These are phyloP conservation scores for Calliopum simillimum DNA, from an alignment of 2,888 invertebrate genomes.

Conservation along the genomic window DNA sequence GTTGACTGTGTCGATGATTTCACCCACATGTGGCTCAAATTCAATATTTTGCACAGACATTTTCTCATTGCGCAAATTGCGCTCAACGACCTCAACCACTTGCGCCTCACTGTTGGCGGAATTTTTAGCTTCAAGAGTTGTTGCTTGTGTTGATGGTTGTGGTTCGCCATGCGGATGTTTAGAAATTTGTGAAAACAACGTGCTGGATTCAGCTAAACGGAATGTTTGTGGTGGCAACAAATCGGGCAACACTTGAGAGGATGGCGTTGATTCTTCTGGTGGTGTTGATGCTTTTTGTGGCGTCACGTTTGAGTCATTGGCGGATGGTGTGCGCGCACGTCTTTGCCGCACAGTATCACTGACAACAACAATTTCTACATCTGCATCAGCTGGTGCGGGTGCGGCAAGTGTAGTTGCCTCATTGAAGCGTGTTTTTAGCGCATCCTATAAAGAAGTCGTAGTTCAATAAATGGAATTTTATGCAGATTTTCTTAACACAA, in stretches of 20 bases:
- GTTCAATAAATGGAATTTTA: neutral
- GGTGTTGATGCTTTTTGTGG: constrained; percentile 27
- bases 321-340: constrained; percentile 64
- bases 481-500: neutral
- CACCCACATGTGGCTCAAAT: constrained; percentile 62
- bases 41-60: constrained; percentile 68
- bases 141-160: constrained; percentile 3
- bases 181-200: constrained; percentile 77
- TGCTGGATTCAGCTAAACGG: constrained; percentile 75
- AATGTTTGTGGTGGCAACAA: constrained; percentile 73
- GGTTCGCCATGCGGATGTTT: constrained; percentile 63
- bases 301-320: constrained; percentile 50
- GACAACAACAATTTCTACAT: constrained; percentile 72
- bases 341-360: constrained; percentile 75
- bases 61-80: constrained; percentile 76
- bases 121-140: constrained; percentile 28
- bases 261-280: constrained; percentile 40
- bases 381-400: constrained; percentile 49
- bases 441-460: constrained; percentile 51
- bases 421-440: constrained; percentile 54
- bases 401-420: constrained; percentile 48
- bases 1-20: constrained; percentile 69
- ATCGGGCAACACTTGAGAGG: constrained; percentile 67
- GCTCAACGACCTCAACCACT: constrained; percentile 77
- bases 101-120: constrained; percentile 66